Base-by-base conservation (phyloP, 2,797 vertebrate species). In the Dromococcyx pavoninus region DNA sequence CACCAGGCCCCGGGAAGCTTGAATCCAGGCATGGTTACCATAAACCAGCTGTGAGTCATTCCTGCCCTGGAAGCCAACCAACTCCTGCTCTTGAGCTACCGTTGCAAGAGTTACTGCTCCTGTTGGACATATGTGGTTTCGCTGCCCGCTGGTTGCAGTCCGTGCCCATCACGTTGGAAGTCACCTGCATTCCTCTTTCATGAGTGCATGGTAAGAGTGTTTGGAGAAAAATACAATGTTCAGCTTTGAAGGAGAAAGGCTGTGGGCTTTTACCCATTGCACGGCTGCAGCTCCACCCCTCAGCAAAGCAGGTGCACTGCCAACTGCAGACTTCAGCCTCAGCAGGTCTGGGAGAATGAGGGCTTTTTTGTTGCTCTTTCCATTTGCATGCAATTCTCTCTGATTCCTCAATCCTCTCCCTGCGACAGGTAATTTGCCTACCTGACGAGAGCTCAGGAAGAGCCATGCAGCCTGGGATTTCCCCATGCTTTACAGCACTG, bases 321-420 rank as follows among this genome's bases (percentile, higher is more conserved):
- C 69, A 79, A 24, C 54, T 95, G 57, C 54, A 91, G 64, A 43
- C 58, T 65, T 75, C 46, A 91, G 69, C 64, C 56, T 88, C 70
- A 78, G 87, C 87, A 84, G 50, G 32, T 74, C 76, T 69, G 70
- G 57, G 37, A 92, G 53, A 92, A 57, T 16, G 10, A 24, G 13
- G 46, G 15, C 51, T 57, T 35, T 77, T 87, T 44, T 21, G 73
- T 51, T 92, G 78, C 66, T 91, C 70, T 84, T 76, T 6, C 57
- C 6, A 81, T 95, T 95, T 91, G 92, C 91, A 89, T 94, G 35
- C 57, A 86, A 89, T 89, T 93, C 92, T 62, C 35, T 92, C 87
- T 66, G 56, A 72, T 14, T 78, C 58, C 66, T n/a, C 48, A 85
- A 93, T 75, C 32, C 32, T 91, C 46, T 86, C 56, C 70, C 79